Evolutionary conservation across 2,113 vertebrate species (phyloP).

Genomic region (Dicerorhinus sumatrensis): DNA sequence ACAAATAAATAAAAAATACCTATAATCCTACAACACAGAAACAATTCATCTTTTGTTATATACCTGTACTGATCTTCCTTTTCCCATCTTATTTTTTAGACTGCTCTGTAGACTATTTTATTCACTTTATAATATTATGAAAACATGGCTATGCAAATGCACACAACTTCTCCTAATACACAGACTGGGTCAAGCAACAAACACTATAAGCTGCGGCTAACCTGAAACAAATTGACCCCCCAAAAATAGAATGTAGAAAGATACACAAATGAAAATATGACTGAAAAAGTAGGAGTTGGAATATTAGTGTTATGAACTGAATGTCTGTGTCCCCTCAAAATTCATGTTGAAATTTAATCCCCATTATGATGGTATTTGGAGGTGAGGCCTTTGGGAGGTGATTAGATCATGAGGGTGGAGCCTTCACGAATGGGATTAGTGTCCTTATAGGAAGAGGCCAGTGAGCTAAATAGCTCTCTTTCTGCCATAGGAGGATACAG

Average conservation of each 20-base stretch:
- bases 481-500: background rate
- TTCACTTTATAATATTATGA: background rate
- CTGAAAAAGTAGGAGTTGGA: background rate
- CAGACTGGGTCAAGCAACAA: background rate
- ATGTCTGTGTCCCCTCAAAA: background rate
- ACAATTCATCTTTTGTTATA: background rate
- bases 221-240: background rate
- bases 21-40: background rate
- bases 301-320: background rate
- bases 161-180: background rate
- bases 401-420: background rate
- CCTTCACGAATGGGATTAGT: background rate
- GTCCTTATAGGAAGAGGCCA: background rate
- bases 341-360: background rate
- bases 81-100: background rate
- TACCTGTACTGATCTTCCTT: background rate
- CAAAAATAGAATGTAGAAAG: background rate
- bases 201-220: slow-evolving; percentile 22
- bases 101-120: background rate
- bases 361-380: background rate
- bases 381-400: background rate
- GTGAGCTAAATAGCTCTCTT: background rate
- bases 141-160: background rate
- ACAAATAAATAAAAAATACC: background rate
- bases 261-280: background rate